A percentile compares a stretch with the other conserved stretches of the same genome.
Evolutionary conservation across 2,888 invertebrate species (phyloP).

Genomic region (Bhutanitis thaidina): DNA sequence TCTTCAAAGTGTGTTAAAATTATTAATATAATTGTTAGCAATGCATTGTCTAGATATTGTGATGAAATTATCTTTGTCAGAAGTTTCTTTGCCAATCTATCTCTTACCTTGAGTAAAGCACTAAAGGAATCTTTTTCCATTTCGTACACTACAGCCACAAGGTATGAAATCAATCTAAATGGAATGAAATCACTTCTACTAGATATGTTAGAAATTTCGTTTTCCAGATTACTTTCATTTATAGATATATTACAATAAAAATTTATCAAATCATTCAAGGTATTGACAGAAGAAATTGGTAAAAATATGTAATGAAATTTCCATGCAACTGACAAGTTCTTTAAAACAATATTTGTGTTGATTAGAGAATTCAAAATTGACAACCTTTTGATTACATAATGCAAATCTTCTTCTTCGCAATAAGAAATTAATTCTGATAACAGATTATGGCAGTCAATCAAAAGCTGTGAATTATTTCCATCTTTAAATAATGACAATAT

Average conservation of each 20-base stretch:
- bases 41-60: slow-evolving; percentile 60
- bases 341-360: slow-evolving; percentile 53
- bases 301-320: slow-evolving; percentile 70
- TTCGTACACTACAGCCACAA: slow-evolving; percentile 35
- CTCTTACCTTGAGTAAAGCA: slow-evolving; percentile 33
- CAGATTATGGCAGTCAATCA: slow-evolving; percentile 49
- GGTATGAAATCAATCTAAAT: slow-evolving; percentile 44
- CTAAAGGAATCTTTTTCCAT: slow-evolving; percentile 25
- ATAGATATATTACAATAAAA: slow-evolving; percentile 36
- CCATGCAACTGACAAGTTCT: slow-evolving; percentile 64
- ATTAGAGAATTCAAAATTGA: slow-evolving; percentile 53
- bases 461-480: slow-evolving; percentile 47
- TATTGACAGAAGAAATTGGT: slow-evolving; percentile 57
- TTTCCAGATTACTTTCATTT: slow-evolving; percentile 27
- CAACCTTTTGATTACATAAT: slow-evolving; percentile 48
- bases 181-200: slow-evolving; percentile 56
- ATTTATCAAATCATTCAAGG: slow-evolving; percentile 56
- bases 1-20: slow-evolving; percentile 42
- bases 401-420: slow-evolving; percentile 60
- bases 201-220: slow-evolving; percentile 24
- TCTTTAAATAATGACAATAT: slow-evolving; percentile 48
- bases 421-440: slow-evolving; percentile 50
- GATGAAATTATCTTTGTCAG: slow-evolving; percentile 50
- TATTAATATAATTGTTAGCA: slow-evolving; percentile 53
- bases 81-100: slow-evolving; percentile 44